Base-by-base conservation (phyloP, 2,888 invertebrate genomes). In the Elaeidobius kamerunicus region DNA sequence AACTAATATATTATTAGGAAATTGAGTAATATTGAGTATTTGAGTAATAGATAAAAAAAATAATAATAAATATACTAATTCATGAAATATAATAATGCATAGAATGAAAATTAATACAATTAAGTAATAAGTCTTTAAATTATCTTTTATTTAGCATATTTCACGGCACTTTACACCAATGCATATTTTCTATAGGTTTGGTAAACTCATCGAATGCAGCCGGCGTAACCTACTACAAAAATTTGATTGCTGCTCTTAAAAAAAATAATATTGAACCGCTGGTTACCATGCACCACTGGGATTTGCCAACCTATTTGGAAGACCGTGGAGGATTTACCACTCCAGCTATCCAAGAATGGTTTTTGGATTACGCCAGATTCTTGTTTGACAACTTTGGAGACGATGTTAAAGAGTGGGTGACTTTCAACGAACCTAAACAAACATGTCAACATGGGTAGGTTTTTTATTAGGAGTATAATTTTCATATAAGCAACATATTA, bases 181-280 rank as follows among this genome's bases (percentile, higher is more conserved):
- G 18, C 11, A 1, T 11, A 3, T 34, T 6, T 32, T 23, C 17
- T 17, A 19, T 16, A 54, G 49, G 54, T 23, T 54, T 54, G 27
- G 50, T 30, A 3, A 54, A 54, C 27, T 42, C 34, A 17, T 41
- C 54, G 3, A 91, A 57, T 40, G 41, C 47, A 66, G 80, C 41
- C 30, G 67, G 74, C 73, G 69, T 86, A 20, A 67, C 72, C 36
- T 84, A 83, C 69, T 86, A 86, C 71, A 77, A 75, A 39, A 73
- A 76, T 38, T 66, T 87, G 14, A 74, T 85, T 9, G 70, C 79
- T 38, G 79, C 78, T 60, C 71, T 86, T 3, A 57, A 72, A 0
- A 52, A 52, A 27, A 74, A 75, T 47, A 75, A 74, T n/a, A 79
- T 84, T 17, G 68, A 74, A 53, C 82, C 84, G 0, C 54, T 76